Evolutionary conservation across 2,113 vertebrate species (phyloP), one percentile per base, ranked within the genome.

Genomic region (Poicephalus meyeri): DNA sequence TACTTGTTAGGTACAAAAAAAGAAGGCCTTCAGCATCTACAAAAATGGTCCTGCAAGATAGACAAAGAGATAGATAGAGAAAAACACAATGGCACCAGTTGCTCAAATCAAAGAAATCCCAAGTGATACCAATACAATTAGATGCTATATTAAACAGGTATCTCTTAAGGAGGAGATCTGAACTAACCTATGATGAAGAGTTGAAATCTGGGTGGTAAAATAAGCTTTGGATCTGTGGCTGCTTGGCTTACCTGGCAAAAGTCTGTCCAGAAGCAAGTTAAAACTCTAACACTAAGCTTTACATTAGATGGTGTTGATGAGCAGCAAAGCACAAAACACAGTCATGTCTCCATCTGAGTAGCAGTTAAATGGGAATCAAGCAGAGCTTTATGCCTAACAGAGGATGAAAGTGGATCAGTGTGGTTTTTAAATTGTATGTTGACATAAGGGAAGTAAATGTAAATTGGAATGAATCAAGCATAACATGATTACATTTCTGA

Each of bases 321-420:
- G 76, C 77, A 78, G 74, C 76, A 73, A 64, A 89, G 80, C 85
- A 91, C 55, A 63, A 84, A 85, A 55, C 65, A 46, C 26, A 78
- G 63, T 78, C 89, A 80, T 7, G 0, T 80, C 88, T 95, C 88
- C 86, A 91, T 73, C 78, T 78, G 88, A 90, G 83, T 70, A 91
- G 73, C 78, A 83, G 72, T 87, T 92, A 82, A 95, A 90, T 77
- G 88, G 91, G 93, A 95, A 81, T 93, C 76, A 95, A 95, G 94
- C 95, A 91, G 86, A 91, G 50, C 69, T 92, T 58, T 58, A 95
- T 93, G 91, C 80, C 65, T 64, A 95, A 93, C 77, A 90, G 83
- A 79, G 87, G 76, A 91, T 96, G 93, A 96, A 89, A 93, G 89
- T 88, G 68, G 69, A 91, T 93, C 83, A 86, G 66, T 65, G 55